Evolutionary conservation across 2,797 vertebrate species (phyloP).

Genomic region (Heterohyrax brucei): DNA sequence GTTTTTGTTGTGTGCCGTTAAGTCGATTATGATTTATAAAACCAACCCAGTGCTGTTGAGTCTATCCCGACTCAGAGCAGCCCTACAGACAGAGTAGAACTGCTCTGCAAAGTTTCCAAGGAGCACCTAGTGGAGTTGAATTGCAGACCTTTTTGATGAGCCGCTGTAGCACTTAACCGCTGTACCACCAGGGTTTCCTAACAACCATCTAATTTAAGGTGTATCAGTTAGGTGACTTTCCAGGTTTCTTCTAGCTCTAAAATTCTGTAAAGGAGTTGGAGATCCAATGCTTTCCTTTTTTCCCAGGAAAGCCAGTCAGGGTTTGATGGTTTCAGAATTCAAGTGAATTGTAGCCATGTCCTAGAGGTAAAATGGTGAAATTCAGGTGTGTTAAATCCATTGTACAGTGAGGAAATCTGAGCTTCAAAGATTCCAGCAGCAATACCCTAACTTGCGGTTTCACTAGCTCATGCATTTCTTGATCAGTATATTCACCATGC

Average conservation of each 20-base stretch:
- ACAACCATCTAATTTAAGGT: background rate
- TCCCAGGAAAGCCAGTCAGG: background rate
- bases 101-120: too few relatives aligned
- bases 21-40: background rate
- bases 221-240: constrained; percentile 5
- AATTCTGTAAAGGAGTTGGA: constrained; percentile 14
- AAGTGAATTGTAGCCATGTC: constrained; percentile 25
- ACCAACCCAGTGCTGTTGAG: too few relatives aligned
- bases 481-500: constrained; percentile 33
- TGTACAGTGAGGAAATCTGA: constrained; percentile 21
- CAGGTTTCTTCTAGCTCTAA: background rate
- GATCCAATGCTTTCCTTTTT: background rate
- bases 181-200: background rate
- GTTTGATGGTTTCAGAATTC: constrained; percentile 68
- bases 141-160: too few relatives aligned
- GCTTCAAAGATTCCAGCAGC: constrained; percentile 21
- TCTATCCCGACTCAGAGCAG: too few relatives aligned
- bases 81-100: too few relatives aligned
- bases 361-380: background rate
- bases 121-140: too few relatives aligned
- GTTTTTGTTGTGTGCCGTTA: background rate
- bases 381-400: constrained; percentile 70
- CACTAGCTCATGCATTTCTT: constrained; percentile 45
- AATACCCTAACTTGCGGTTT: constrained; percentile 53
- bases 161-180: too few relatives aligned